phyloP scores from a whole-genome alignment of 2,888 invertebrate genomes.

The Busseola fusca region DNA sequence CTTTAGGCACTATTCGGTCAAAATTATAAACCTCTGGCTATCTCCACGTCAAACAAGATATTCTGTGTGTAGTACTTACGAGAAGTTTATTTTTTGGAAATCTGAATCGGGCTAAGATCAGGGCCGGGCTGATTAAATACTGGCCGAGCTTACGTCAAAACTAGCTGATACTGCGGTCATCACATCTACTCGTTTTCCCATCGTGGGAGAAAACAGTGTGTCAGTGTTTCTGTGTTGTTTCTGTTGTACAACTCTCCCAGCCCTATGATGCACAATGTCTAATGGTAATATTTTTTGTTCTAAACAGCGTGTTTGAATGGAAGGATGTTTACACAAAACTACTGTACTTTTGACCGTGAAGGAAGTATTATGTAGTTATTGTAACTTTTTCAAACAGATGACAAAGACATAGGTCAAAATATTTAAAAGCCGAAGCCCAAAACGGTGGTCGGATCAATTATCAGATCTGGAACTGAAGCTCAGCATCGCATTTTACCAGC shows the following conservation, averaged over 20 bases:
- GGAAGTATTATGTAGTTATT: slow-evolving; percentile 1
- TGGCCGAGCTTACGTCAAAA: too few relatives aligned
- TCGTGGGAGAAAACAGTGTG: background rate
- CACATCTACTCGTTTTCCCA: background rate
- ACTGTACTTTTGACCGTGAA: background rate
- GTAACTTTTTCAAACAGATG: background rate
- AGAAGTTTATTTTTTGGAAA: background rate
- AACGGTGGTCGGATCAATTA: background rate
- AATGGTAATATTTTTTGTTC: slow-evolving; percentile 8
- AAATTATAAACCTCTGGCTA: background rate
- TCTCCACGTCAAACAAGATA: background rate
- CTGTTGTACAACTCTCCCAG: background rate
- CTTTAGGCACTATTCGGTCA: background rate
- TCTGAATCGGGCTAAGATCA: background rate
- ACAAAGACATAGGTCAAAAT: background rate
- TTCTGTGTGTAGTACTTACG: background rate
- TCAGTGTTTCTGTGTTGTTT: background rate
- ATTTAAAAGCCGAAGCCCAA: background rate
- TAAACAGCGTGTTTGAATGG: slow-evolving; percentile 6
- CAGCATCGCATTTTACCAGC: too few relatives aligned
- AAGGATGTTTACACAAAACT: slow-evolving; percentile 13
- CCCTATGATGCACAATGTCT: background rate
- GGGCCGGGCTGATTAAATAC: too few relatives aligned
- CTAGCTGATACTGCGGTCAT: background rate
- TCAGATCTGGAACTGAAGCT: background rate